Evolutionary conservation across 2,888 invertebrate genomes (phyloP), one percentile per base, ranked within the genome.

Genomic region (Drosophila longiperda): DNA sequence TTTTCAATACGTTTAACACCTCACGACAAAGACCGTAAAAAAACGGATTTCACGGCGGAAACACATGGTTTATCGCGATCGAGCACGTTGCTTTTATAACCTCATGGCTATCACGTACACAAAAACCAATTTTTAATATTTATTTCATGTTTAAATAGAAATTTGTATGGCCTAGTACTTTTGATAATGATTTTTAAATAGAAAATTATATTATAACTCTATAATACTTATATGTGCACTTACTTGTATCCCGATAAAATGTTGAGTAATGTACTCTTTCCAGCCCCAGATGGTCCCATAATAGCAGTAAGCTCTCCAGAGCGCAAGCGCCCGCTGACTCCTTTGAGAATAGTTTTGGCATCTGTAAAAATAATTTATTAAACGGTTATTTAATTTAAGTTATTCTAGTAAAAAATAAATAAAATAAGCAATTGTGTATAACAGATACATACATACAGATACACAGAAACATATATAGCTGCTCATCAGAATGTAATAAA

Each of bases 261-360:
- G 92, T 98, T 98, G 92, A 98, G 96, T 23, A 98, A 94, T 1
- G 98, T 98, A 59, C 98, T 98, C 93, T 98, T 98, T 84, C 98
- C 97, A 65, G 97, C 98, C 36, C 99, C 99, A 0, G 98, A 98
- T 48, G 99, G 99, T 17, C 99, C 99, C 98, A 99, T 99, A 91
- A 99, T 98, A 82, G 98, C 99, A 8, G 98, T 98, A 91, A 99
- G 95, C 93, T 98, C 97, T 76, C 98, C 97, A 45, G 98, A 97
- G 36, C 96, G 95, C 74, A 98, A 95, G 83, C 96, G 95, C 53
- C 99, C 99, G 72, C 98, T 98, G 83, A 99, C 97, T 78, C 96
- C 96, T 94, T 97, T 98, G 83, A 98, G 94, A 90, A 98, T 98
- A 34, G 95, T 95, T 94, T 98, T 98, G 90, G 95, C 95, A 95